Percentiles rank a stretch among this genome's conserved stretches.
phyloP scores from a whole-genome alignment of 2,113 vertebrate genomes.

The Tetrao urogallus region DNA sequence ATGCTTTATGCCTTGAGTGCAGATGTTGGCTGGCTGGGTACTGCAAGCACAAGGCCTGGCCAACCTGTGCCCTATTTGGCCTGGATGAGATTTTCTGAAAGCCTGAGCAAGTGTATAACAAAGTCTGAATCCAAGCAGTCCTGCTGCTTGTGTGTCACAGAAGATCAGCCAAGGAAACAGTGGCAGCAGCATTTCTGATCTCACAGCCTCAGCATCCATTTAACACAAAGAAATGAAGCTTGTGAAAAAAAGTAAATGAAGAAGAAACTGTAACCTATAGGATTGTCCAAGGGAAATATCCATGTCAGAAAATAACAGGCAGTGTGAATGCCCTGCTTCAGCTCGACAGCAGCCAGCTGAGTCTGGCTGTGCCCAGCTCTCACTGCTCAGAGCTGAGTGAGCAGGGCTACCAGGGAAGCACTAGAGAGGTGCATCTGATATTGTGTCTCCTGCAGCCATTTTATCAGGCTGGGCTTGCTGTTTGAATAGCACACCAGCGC shows the following conservation, averaged over 20 bases:
- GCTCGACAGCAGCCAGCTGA: not conserved
- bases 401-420: not conserved
- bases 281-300: not conserved
- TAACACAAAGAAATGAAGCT: not conserved
- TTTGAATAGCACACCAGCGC: not conserved
- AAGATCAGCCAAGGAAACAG: not conserved
- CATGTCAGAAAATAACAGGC: not conserved
- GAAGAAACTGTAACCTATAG: not conserved
- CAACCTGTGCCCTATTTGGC: not conserved
- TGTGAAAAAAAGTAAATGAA: not conserved
- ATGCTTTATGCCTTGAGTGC: rapidly evolving
- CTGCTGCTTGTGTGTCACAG: not conserved
- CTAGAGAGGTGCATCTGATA: rapidly evolving
- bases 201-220: not conserved
- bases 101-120: not conserved
- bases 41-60: not conserved
- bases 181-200: not conserved
- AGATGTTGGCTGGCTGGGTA: not conserved
- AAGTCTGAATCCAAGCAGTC: not conserved
- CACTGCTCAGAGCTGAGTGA: not conserved
- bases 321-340: not conserved
- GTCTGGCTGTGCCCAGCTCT: not conserved
- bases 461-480: not conserved
- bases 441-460: not conserved
- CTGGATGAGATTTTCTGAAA: not conserved